Conservation (phyloP, 2,113 vertebrate species). For the Xiphorhynchus elegans region DNA sequence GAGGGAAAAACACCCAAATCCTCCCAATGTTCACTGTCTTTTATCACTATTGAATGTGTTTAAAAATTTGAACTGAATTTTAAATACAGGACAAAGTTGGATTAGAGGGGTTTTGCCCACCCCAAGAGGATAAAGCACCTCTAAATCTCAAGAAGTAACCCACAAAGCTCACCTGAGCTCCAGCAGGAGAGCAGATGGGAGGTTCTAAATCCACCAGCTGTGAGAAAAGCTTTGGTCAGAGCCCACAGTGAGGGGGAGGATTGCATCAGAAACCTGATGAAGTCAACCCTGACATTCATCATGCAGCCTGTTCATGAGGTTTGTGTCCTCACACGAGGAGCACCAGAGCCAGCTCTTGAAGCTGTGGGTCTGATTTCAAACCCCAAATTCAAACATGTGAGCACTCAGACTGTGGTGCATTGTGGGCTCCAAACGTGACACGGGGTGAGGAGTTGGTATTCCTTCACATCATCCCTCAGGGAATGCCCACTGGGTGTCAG, state of each 20-base stretch:
- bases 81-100: not conserved
- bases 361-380: not conserved
- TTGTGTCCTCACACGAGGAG: not conserved
- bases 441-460: not conserved
- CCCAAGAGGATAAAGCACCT: not conserved
- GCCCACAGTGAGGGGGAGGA: not conserved
- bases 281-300: not conserved
- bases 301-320: not conserved
- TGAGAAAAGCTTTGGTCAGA: not conserved
- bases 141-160: not conserved
- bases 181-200: not conserved
- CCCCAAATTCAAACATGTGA: not conserved
- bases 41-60: fast-evolving
- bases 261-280: not conserved
- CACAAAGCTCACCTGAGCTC: not conserved
- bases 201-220: not conserved
- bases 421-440: not conserved
- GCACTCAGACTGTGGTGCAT: not conserved
- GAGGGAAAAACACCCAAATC: not conserved
- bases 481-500: not conserved
- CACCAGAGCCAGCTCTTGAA: not conserved
- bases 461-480: not conserved
- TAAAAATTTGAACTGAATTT: not conserved
- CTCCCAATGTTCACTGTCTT: not conserved
- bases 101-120: fast-evolving